Percentiles rank a stretch among this genome's conserved stretches.
These are phyloP conservation scores for Spatulosminthurus flaviceps DNA, from an alignment of 2,888 invertebrate species.

Conservation along the genomic window DNA sequence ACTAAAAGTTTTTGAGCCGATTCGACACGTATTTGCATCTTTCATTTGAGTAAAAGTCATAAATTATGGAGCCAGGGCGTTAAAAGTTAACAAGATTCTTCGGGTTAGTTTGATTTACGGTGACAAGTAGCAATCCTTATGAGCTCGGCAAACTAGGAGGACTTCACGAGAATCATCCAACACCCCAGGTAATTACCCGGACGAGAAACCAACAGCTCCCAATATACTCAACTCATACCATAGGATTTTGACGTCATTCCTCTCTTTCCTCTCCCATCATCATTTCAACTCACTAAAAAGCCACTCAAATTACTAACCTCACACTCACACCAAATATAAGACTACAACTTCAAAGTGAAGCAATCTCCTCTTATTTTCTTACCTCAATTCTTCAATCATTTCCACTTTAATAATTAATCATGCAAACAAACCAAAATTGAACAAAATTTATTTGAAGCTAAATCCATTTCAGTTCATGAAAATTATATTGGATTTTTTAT, in stretches of 20 bases:
- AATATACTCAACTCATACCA: background rate
- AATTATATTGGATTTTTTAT: too few species aligned
- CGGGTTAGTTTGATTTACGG: slow-evolving; percentile 38
- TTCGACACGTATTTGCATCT: slow-evolving; percentile 33
- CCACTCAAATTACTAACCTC: too few species aligned
- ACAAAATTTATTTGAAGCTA: too few species aligned
- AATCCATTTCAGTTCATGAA: too few species aligned
- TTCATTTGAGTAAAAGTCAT: slow-evolving; percentile 25
- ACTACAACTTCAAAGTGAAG: too few species aligned
- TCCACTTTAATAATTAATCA: too few species aligned
- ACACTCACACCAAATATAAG: too few species aligned
- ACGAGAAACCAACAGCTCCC: slow-evolving; percentile 35
- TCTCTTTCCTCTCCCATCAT: background rate
- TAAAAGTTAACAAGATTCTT: slow-evolving; percentile 43
- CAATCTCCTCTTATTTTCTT: too few species aligned
- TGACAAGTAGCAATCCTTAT: slow-evolving; percentile 31
- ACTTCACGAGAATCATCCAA: slow-evolving; percentile 36
- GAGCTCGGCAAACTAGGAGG: slow-evolving; percentile 33
- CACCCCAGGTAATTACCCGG: slow-evolving; percentile 42
- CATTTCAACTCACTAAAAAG: too few species aligned
- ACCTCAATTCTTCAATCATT: too few species aligned
- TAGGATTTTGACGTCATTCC: slow-evolving; percentile 16
- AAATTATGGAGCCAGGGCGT: slow-evolving; percentile 39
- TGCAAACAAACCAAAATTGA: too few species aligned
- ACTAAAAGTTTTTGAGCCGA: slow-evolving; percentile 35